Evolutionary conservation across 2,797 vertebrate species (phyloP).

Genomic region (Leuciscus waleckii): DNA sequence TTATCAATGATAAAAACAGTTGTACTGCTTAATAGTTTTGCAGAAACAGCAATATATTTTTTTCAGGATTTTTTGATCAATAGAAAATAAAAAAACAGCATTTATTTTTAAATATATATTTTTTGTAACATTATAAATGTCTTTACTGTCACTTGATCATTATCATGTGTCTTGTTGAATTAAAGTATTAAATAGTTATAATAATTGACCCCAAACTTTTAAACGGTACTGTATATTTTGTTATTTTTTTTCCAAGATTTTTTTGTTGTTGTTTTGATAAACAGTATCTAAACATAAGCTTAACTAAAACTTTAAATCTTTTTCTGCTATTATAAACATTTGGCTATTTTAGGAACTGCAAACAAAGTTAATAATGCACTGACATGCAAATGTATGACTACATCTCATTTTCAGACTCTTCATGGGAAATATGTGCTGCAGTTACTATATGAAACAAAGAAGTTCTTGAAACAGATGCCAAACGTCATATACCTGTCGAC

Average conservation of each 20-base stretch:
- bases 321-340: neutral
- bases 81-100: neutral
- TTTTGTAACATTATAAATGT: neutral
- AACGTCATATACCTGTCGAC: conserved; percentile 88
- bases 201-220: neutral
- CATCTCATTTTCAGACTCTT: conserved; percentile 79
- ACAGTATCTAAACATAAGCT: neutral
- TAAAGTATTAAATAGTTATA: neutral
- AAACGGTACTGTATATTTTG: neutral
- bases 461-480: conserved; percentile 89
- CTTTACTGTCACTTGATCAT: neutral
- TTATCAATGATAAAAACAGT: neutral
- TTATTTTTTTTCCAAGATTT: too few species aligned
- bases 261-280: neutral
- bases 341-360: neutral
- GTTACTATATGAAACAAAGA: conserved; percentile 89
- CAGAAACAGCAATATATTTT: neutral
- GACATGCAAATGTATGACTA: neutral
- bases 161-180: neutral
- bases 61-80: neutral
- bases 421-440: conserved; percentile 91
- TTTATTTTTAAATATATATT: neutral
- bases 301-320: neutral
- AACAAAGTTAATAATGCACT: neutral
- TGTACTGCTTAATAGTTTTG: neutral